Evolutionary conservation across 2,888 invertebrate genomes (phyloP).

Genomic region (Drosophila stalkeri): DNA sequence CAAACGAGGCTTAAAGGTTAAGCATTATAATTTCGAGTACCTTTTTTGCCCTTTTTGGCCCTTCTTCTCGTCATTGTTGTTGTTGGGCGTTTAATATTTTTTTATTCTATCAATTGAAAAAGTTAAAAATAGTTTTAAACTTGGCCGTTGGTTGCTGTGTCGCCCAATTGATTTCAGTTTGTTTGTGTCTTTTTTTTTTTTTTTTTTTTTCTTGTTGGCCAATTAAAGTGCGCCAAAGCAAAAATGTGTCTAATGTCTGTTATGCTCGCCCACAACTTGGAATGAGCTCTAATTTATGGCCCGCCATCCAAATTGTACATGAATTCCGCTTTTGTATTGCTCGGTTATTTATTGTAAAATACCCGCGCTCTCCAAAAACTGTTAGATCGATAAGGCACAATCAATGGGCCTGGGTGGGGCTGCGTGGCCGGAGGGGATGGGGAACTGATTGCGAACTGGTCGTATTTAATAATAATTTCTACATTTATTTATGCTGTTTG

Average conservation of each 20-base stretch:
- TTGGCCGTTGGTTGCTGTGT: conserved; percentile 26
- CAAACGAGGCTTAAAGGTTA: conserved; percentile 75
- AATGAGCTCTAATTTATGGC: conserved; percentile 60
- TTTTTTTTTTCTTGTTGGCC: not conserved
- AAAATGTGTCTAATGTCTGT: conserved; percentile 66
- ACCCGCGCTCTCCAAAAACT: conserved; percentile 57
- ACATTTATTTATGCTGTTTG: conserved; percentile 73
- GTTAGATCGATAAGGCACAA: conserved; percentile 72
- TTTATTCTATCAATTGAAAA: conserved; percentile 52
- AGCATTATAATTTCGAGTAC: conserved; percentile 76
- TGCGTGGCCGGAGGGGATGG: not conserved
- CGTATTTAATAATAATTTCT: conserved; percentile 79
- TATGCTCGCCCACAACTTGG: not conserved
- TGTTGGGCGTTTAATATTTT: conserved; percentile 19
- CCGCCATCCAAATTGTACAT: conserved; percentile 25
- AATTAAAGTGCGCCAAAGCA: conserved; percentile 53
- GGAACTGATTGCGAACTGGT: conserved; percentile 60
- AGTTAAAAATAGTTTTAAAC: conserved; percentile 75
- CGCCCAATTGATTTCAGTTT: conserved; percentile 60
- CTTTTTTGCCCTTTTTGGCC: conserved; percentile 36
- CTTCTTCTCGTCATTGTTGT: conserved; percentile 15
- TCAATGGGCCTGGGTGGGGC: conserved; percentile 34
- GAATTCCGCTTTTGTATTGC: conserved; percentile 42
- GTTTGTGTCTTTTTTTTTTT: conserved; percentile 2
- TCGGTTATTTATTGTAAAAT: conserved; percentile 77